Base-by-base conservation (phyloP, 1,140 invertebrate species). In the Anoplophora glabripennis region DNA sequence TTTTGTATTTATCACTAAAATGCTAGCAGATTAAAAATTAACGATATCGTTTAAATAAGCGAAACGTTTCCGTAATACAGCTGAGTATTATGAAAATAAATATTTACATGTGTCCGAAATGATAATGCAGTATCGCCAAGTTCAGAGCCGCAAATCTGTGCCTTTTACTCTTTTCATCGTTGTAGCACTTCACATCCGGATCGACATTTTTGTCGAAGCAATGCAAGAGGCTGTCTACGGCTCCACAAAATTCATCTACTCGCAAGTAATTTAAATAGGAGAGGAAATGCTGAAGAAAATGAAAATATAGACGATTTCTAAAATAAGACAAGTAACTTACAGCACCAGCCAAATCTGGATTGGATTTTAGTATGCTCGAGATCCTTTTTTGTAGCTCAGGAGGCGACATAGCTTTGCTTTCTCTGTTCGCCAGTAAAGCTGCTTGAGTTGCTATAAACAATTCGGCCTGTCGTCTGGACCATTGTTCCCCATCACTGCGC, bases 61-160 rank as follows among this genome's bases (percentile, higher is more conserved):
- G n/a, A n/a, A n/a, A n/a, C n/a, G n/a, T 46, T 11, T 17, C 18
- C n/a, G 2, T 12, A 41, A 41, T 41, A 5, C 5, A 5, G 5
- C 21, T 5, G 21, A 28, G 9, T 12, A 35, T 14, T 11, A 54
- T 54, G 7, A 54, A 46, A 28, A 34, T 38, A 4, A 40, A 37
- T 48, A 77, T 79, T 79, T 80, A 92, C 85, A 86, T 90, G 66
- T 94, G 90, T 9, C 87, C 87, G 77, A 96, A 94, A 64, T 89
- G 84, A 40, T 88, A 88, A 76, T 94, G 91, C 57, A 96, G 80
- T 21, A 92, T 88, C 2, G 92, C 92, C 57, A 96, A 78, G 77
- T 96, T 96, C 0, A 96, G 78, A 28, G 92, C 90, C 10, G 93
- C 93, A 77, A 93, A 96, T 70, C 93, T 81, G 69, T 89, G 90